phyloP scores from a whole-genome alignment of 2,113 vertebrate genomes.

The Ptyas mucosa region DNA sequence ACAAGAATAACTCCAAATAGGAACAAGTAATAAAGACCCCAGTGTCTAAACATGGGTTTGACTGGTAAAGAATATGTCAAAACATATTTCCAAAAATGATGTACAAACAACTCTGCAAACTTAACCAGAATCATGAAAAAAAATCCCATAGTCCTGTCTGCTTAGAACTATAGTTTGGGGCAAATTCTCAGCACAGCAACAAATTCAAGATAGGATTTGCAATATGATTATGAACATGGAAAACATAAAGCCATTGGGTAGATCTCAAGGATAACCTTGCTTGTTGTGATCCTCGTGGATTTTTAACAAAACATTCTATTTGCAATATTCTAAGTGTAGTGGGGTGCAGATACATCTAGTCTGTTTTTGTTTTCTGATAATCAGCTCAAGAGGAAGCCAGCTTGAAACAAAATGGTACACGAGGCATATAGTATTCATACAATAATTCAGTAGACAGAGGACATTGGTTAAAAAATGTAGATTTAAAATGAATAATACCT shows the following conservation, averaged over 20 bases:
- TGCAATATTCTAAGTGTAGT: background rate
- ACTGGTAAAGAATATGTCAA: background rate
- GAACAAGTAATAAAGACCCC: conserved; percentile 31
- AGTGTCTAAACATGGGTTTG: conserved; percentile 17
- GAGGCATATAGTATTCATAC: background rate
- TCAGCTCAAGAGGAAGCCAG: background rate
- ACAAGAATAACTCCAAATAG: conserved; percentile 34
- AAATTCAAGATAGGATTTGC: background rate
- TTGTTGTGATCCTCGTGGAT: background rate
- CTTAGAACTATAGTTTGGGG: background rate
- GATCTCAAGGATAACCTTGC: background rate
- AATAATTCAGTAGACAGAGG: background rate
- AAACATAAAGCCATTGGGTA: background rate
- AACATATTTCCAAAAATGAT: background rate
- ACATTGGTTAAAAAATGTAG: conserved; percentile 8
- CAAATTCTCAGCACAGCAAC: background rate
- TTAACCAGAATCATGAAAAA: background rate
- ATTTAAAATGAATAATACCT: conserved; percentile 32
- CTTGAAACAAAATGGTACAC: background rate
- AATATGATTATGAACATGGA: background rate
- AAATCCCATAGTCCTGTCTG: background rate
- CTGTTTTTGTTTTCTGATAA: background rate
- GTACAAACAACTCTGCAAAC: background rate
- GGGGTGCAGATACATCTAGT: background rate
- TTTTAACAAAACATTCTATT: background rate